phyloP scores from a whole-genome alignment of 2,797 vertebrate genomes.

The Clarias platycephalus region DNA sequence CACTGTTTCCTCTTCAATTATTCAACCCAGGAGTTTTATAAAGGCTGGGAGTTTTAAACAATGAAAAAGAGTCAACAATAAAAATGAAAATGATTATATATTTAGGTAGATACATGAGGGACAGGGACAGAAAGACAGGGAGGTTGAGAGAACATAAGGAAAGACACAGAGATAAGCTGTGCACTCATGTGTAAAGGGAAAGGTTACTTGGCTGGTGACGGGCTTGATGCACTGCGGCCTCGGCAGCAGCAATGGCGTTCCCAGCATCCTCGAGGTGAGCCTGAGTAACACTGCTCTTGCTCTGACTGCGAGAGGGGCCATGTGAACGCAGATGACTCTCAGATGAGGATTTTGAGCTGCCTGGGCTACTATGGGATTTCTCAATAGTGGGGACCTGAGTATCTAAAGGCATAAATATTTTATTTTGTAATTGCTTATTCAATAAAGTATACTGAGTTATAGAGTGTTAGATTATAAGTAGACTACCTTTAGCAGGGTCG shows the following conservation, averaged over 20 bases:
- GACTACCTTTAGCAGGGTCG: conserved; percentile 93
- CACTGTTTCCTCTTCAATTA: neutral
- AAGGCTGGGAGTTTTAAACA: neutral
- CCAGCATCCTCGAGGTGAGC: conserved; percentile 96
- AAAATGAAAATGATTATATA: conserved; percentile 21
- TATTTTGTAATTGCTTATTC: conserved; percentile 11
- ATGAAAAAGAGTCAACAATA: neutral
- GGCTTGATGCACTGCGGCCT: conserved; percentile 96
- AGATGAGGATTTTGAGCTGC: conserved; percentile 97
- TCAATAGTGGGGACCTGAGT: conserved; percentile 94
- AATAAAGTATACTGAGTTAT: neutral
- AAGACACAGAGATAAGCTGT: conserved; percentile 78
- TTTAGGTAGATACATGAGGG: neutral
- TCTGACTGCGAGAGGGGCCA: conserved; percentile 96
- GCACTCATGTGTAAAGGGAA: conserved; percentile 65
- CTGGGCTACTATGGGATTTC: conserved; percentile 98
- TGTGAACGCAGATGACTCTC: conserved; percentile 96
- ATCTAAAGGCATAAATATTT: conserved; percentile 70
- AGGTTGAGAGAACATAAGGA: conserved; percentile 25
- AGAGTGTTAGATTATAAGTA: neutral
- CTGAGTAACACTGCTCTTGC: conserved; percentile 98
- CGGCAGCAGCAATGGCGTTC: conserved; percentile 94
- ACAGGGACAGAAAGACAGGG: conserved; percentile 11
- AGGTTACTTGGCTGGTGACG: conserved; percentile 99
- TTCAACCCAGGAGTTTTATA: neutral